A percentile compares a stretch with the other conserved stretches of the same genome.
Evolutionary conservation across 2,888 invertebrate species (phyloP).

Genomic region (Formica aserva): DNA sequence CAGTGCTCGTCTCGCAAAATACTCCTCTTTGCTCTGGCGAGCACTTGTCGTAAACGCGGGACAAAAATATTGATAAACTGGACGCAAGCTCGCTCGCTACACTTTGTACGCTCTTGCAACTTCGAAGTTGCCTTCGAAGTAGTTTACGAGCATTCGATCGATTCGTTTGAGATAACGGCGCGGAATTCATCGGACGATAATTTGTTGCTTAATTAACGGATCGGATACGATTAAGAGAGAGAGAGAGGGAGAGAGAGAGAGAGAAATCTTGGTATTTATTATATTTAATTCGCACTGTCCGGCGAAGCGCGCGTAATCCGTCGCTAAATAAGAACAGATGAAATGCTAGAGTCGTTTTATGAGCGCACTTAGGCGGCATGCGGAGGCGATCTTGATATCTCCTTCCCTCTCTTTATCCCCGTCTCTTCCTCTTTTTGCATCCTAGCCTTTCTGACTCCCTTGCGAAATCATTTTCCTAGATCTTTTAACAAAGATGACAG

Average conservation of each 20-base stretch:
- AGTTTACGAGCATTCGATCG: slow-evolving; percentile 59
- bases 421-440: slow-evolving; percentile 38
- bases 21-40: slow-evolving; percentile 6
- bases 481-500: slow-evolving; percentile 57
- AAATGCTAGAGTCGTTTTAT: slow-evolving; percentile 55
- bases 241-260: background rate
- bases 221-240: slow-evolving; percentile 44
- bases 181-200: slow-evolving; percentile 41
- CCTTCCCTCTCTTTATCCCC: slow-evolving; percentile 28
- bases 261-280: slow-evolving; percentile 42
- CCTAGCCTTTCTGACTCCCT: background rate
- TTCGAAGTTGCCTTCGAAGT: background rate
- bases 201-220: slow-evolving; percentile 58
- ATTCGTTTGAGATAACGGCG: slow-evolving; percentile 45
- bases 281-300: slow-evolving; percentile 49
- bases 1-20: slow-evolving; percentile 50
- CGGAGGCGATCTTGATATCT: slow-evolving; percentile 29
- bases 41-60: slow-evolving; percentile 46
- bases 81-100: slow-evolving; percentile 48
- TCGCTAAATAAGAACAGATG: slow-evolving; percentile 34
- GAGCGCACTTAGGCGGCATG: slow-evolving; percentile 46
- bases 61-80: slow-evolving; percentile 61
- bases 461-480: slow-evolving; percentile 28
- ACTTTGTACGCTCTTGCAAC: slow-evolving; percentile 41
- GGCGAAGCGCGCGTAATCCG: background rate